phyloP scores from a whole-genome alignment of 2,888 invertebrate genomes.

The Syritta pipiens region DNA sequence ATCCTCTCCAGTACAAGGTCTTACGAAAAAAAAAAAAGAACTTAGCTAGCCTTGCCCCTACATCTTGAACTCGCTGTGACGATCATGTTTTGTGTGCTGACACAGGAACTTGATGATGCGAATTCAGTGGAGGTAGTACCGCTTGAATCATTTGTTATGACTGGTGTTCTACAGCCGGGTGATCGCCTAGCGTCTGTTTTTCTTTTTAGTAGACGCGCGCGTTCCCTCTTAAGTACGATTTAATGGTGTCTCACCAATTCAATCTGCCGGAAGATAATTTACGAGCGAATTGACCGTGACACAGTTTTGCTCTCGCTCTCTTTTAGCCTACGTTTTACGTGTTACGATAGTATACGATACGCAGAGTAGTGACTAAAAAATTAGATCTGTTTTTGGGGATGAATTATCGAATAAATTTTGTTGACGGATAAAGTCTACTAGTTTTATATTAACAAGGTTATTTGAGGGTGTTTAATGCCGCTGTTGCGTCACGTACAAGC shows the following conservation, averaged over 20 bases:
- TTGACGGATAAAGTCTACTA: too few relatives aligned
- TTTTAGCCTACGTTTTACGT: too few relatives aligned
- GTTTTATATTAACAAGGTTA: too few relatives aligned
- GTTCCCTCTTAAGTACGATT: conserved; percentile 36
- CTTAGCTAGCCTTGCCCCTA: conserved; percentile 56
- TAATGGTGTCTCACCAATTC: conserved; percentile 53
- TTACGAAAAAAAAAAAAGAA: neutral
- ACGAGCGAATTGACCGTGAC: conserved; percentile 70
- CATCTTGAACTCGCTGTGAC: conserved; percentile 54
- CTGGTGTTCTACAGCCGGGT: conserved; percentile 43
- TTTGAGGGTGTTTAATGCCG: too few relatives aligned
- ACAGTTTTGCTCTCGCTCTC: conserved; percentile 58
- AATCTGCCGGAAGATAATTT: conserved; percentile 69
- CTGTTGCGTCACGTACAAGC: too few relatives aligned
- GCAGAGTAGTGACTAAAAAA: too few relatives aligned
- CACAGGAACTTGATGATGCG: neutral
- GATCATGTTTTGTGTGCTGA: neutral
- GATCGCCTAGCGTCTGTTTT: conserved; percentile 28
- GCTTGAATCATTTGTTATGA: conserved; percentile 43
- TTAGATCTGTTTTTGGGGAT: too few relatives aligned
- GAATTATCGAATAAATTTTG: too few relatives aligned
- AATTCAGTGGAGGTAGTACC: neutral
- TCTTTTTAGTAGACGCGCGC: conserved; percentile 40
- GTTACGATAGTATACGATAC: too few relatives aligned
- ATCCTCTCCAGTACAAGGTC: neutral